Evolutionary conservation across 2,113 vertebrate genomes (phyloP).

Genomic region (Bos javanicus): DNA sequence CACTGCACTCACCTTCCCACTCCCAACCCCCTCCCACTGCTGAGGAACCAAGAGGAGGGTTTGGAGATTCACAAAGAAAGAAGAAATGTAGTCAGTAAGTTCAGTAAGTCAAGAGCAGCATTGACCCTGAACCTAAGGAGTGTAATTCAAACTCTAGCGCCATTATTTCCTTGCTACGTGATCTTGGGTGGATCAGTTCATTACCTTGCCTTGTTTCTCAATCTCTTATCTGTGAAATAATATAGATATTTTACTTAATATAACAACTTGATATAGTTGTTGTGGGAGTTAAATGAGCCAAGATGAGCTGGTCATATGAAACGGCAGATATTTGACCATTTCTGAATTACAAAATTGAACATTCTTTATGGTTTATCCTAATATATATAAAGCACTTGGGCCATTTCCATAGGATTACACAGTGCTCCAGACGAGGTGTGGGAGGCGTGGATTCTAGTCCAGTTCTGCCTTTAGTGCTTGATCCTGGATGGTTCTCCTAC

Average conservation of each 20-base stretch:
- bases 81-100: neutral
- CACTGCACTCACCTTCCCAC: no score
- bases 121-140: no score
- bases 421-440: accelerated
- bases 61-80: neutral
- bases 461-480: accelerated
- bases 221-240: neutral
- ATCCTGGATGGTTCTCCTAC: neutral
- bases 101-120: neutral
- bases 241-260: neutral
- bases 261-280: neutral
- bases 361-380: neutral
- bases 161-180: neutral
- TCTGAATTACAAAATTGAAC: neutral
- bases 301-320: neutral
- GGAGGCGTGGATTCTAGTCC: neutral
- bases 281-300: neutral
- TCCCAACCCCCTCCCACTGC: no score
- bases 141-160: neutral
- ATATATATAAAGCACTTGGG: neutral
- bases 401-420: neutral
- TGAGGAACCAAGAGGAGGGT: neutral
- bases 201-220: neutral
- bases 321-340: neutral
- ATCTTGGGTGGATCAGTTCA: neutral